phyloP scores from a whole-genome alignment of 2,888 invertebrate species.

The Malacosoma neustria region DNA sequence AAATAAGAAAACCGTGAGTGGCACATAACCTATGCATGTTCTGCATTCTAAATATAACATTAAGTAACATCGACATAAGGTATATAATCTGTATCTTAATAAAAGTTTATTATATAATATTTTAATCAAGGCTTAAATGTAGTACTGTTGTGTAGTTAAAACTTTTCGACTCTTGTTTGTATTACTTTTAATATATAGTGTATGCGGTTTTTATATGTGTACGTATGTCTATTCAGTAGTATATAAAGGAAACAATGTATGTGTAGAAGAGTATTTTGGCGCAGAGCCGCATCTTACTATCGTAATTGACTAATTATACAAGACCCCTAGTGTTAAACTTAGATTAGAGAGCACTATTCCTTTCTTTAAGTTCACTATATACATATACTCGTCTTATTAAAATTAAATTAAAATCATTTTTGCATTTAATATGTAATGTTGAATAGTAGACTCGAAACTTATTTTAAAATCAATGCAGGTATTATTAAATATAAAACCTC shows the following conservation, averaged over 20 bases:
- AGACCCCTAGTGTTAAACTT: slow-evolving; percentile 64
- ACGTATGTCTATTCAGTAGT: slow-evolving; percentile 74
- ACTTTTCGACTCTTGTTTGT: slow-evolving; percentile 68
- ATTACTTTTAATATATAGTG: slow-evolving; percentile 69
- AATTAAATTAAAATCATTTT: slow-evolving; percentile 33
- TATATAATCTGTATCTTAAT: slow-evolving; percentile 60
- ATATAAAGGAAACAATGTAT: slow-evolving; percentile 61
- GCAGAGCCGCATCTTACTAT: slow-evolving; percentile 41
- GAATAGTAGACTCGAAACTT: slow-evolving; percentile 64
- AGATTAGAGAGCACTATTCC: slow-evolving; percentile 48
- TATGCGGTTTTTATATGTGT: slow-evolving; percentile 74
- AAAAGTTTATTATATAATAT: slow-evolving; percentile 51
- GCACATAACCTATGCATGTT: slow-evolving; percentile 30
- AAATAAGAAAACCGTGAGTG: slow-evolving; percentile 25
- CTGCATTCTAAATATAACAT: slow-evolving; percentile 54
- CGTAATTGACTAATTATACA: slow-evolving; percentile 76
- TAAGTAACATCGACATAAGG: slow-evolving; percentile 56
- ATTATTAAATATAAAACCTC: slow-evolving; percentile 71
- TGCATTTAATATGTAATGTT: slow-evolving; percentile 58
- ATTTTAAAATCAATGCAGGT: slow-evolving; percentile 71
- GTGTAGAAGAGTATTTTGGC: slow-evolving; percentile 69
- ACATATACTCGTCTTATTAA: slow-evolving; percentile 38
- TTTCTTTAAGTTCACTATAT: slow-evolving; percentile 54
- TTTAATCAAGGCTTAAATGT: slow-evolving; percentile 72
- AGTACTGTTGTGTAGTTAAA: slow-evolving; percentile 72